Evolutionary conservation across 2,113 vertebrate species (phyloP).

Genomic region (Boleophthalmus pectinirostris): DNA sequence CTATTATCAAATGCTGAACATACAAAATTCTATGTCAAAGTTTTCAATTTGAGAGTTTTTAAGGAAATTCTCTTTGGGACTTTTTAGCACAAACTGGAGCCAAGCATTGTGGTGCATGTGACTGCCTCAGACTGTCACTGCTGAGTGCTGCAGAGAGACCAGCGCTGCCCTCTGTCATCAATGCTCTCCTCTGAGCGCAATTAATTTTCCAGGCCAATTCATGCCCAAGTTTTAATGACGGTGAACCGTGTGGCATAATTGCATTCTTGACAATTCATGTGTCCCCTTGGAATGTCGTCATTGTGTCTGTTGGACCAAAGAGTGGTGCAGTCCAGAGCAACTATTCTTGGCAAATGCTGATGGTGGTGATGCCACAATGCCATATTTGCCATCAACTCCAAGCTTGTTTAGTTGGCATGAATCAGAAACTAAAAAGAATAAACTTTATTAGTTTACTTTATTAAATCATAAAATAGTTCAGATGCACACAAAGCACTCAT

Average conservation of each 20-base stretch:
- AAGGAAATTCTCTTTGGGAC: conserved; percentile 18
- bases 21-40: neutral
- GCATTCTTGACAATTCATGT: conserved; percentile 48
- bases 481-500: neutral
- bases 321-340: conserved; percentile 4
- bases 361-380: neutral
- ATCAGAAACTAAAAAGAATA: neutral
- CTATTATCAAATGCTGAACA: neutral
- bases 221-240: conserved; percentile 38
- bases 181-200: conserved; percentile 60
- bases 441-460: neutral
- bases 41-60: conserved; percentile 12
- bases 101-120: conserved; percentile 12
- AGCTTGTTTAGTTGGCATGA: neutral
- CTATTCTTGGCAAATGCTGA: neutral
- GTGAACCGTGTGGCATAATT: conserved; percentile 49
- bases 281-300: conserved; percentile 53
- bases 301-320: conserved; percentile 22
- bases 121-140: conserved; percentile 35
- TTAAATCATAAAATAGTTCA: neutral
- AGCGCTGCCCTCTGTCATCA: conserved; percentile 46
- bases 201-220: conserved; percentile 61
- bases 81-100: conserved; percentile 14
- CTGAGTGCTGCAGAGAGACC: conserved; percentile 34
- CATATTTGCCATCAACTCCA: neutral